phyloP scores from a whole-genome alignment of 2,888 invertebrate species.

The Lithophane socia region DNA sequence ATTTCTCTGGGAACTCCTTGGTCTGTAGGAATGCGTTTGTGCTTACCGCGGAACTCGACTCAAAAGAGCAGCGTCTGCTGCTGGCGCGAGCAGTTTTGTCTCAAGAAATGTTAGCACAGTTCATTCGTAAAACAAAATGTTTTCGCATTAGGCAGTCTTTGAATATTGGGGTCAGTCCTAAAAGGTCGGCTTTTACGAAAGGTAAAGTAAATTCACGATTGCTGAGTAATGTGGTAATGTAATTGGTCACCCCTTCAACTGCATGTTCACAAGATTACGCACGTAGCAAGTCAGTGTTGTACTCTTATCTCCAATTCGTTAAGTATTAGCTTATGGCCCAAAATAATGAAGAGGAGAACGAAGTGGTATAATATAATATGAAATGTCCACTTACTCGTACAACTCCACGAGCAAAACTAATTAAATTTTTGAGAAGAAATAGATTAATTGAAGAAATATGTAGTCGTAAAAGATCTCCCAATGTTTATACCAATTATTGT shows the following conservation, averaged over 20 bases:
- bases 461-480: background rate
- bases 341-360: background rate
- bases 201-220: conserved; percentile 11
- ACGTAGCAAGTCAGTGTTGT: conserved; percentile 9
- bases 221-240: conserved; percentile 35
- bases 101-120: conserved; percentile 21
- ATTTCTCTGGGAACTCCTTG: background rate
- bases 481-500: background rate
- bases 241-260: conserved; percentile 39
- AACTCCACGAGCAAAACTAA: background rate
- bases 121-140: conserved; percentile 24
- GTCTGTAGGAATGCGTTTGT: background rate
- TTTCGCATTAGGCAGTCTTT: conserved; percentile 21
- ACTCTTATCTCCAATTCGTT: conserved; percentile 18
- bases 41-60: background rate
- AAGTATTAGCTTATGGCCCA: conserved; percentile 1
- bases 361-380: background rate
- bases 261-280: conserved; percentile 20
- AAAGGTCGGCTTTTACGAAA: conserved; percentile 42
- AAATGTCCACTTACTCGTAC: background rate
- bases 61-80: background rate
- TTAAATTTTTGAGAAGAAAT: background rate
- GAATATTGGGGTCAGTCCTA: conserved; percentile 20
- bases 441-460: background rate
- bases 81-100: background rate